phyloP scores from a whole-genome alignment of 1,140 invertebrate species.

The Euwallacea similis region DNA sequence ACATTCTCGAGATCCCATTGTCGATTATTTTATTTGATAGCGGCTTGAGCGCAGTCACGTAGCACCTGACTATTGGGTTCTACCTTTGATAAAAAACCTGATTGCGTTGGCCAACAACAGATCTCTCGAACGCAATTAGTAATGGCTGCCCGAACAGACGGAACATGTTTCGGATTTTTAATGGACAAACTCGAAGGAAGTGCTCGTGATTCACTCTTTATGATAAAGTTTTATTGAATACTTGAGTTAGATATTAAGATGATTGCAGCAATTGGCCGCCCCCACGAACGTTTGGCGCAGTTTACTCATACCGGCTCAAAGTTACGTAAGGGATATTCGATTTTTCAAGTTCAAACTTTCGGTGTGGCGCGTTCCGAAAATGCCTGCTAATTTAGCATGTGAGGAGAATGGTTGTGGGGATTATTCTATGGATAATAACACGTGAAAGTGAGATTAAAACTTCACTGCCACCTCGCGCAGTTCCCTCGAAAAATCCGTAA shows the following conservation, averaged over 20 bases:
- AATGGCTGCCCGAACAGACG: too few relatives aligned
- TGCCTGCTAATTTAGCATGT: not conserved
- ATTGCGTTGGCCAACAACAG: too few relatives aligned
- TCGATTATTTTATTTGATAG: too few relatives aligned
- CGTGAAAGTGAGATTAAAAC: too few relatives aligned
- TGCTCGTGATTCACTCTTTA: not conserved
- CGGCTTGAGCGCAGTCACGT: too few relatives aligned
- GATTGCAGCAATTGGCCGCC: constrained; percentile 12
- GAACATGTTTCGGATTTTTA: too few relatives aligned
- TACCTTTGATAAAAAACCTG: too few relatives aligned
- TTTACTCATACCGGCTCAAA: constrained; percentile 18
- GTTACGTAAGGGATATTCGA: constrained; percentile 38
- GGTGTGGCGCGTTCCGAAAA: not conserved
- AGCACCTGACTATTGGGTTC: too few relatives aligned
- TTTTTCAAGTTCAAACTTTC: constrained; percentile 31
- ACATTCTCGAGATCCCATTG: too few relatives aligned
- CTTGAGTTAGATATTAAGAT: constrained; percentile 21
- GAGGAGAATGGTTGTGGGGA: not conserved
- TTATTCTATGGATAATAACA: not conserved
- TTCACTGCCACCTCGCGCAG: too few relatives aligned
- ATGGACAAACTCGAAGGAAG: not conserved
- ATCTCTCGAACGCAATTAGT: too few relatives aligned
- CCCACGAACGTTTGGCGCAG: constrained; percentile 2
- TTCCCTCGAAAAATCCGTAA: too few relatives aligned
- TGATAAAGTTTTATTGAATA: constrained; percentile 27